Evolutionary conservation across 2,797 vertebrate species (phyloP).

Genomic region (Pogonophryne albipinna): DNA sequence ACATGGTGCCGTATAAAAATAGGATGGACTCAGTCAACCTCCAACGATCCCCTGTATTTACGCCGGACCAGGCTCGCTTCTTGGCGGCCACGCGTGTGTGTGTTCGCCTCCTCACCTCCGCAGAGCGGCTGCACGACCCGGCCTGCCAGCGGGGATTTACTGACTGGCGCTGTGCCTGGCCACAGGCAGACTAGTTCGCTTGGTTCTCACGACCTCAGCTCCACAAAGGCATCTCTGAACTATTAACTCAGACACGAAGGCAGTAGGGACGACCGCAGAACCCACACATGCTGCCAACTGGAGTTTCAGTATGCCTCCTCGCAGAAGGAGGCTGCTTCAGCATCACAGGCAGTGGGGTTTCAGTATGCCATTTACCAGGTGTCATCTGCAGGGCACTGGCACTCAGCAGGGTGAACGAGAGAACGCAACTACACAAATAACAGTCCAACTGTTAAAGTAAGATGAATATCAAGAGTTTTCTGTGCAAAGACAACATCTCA

Average conservation of each 20-base stretch:
- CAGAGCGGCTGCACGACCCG: conserved; percentile 75
- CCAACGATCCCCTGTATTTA: conserved; percentile 60
- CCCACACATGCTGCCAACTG: conserved; percentile 83
- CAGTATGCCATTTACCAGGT: conserved; percentile 54
- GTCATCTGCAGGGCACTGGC: conserved; percentile 71
- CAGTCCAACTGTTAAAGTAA: conserved; percentile 31
- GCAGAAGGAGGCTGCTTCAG: conserved; percentile 59
- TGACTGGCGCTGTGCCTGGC: conserved; percentile 88
- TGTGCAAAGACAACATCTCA: background rate
- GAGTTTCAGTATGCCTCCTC: conserved; percentile 73
- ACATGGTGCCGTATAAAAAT: conserved; percentile 39
- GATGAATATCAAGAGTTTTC: conserved; percentile 26
- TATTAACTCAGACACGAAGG: conserved; percentile 84
- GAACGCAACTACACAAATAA: conserved; percentile 58
- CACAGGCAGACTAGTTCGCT: conserved; percentile 88
- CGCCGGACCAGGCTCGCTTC: conserved; percentile 66
- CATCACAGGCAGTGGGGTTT: conserved; percentile 58
- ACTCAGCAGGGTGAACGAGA: conserved; percentile 46
- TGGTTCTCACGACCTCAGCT: conserved; percentile 92
- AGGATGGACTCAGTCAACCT: conserved; percentile 35
- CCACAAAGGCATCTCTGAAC: conserved; percentile 86
- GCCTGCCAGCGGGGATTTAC: conserved; percentile 87
- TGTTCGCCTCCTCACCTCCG: conserved; percentile 83
- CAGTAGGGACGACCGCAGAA: conserved; percentile 79
- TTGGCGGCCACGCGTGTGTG: conserved; percentile 76